Evolutionary conservation across 2,113 vertebrate species (phyloP).

Genomic region (Muscicapa adusta): DNA sequence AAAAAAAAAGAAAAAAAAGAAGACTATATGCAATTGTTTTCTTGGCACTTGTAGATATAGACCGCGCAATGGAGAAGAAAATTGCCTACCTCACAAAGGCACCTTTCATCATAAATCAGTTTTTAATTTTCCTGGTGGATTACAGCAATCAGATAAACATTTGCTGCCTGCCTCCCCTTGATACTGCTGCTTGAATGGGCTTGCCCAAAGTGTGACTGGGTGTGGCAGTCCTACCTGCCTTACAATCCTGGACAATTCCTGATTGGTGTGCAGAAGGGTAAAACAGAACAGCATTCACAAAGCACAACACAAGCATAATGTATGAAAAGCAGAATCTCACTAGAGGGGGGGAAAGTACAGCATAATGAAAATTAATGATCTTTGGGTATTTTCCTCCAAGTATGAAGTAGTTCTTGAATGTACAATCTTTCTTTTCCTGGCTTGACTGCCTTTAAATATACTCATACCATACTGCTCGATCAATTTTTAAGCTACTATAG

Average conservation of each 20-base stretch:
- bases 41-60: neutral
- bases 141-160: neutral
- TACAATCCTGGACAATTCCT: neutral
- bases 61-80: neutral
- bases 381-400: slow-evolving; percentile 25
- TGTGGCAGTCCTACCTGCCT: neutral
- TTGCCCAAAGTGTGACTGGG: neutral
- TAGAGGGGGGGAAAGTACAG: neutral
- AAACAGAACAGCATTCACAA: neutral
- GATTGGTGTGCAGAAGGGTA: neutral
- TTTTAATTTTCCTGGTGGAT: slow-evolving; percentile 21
- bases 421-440: slow-evolving; percentile 33
- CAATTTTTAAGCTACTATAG: slow-evolving; percentile 68
- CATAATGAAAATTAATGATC: slow-evolving; percentile 26
- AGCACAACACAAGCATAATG: neutral
- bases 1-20: neutral
- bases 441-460: slow-evolving; percentile 61
- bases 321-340: neutral
- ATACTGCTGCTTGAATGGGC: neutral
- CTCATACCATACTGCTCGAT: slow-evolving; percentile 41
- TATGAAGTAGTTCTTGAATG: slow-evolving; percentile 43
- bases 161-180: neutral
- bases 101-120: neutral
- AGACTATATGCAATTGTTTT: neutral
- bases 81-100: neutral